These are phyloP conservation scores for Oostethus manadensis DNA, from an alignment of 2,113 vertebrate species.

Conservation along the genomic window DNA sequence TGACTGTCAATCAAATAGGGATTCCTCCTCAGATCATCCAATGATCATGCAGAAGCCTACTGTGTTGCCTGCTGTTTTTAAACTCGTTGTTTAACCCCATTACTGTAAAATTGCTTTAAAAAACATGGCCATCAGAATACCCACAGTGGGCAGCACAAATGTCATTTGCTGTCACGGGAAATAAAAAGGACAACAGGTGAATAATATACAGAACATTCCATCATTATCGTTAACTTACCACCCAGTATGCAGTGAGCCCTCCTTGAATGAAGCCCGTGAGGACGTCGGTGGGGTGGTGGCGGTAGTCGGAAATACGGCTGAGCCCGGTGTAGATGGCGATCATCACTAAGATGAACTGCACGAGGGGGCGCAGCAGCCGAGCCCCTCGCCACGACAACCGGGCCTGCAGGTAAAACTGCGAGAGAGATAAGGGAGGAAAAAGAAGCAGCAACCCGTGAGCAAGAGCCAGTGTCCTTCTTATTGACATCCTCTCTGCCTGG, in stretches of 20 bases:
- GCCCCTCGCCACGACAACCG: constrained; percentile 74
- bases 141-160: too few species aligned
- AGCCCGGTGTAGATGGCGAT: constrained; percentile 76
- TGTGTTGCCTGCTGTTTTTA: too few species aligned
- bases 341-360: constrained; percentile 77
- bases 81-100: too few species aligned
- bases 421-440: not conserved
- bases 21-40: too few species aligned
- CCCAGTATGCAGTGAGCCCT: constrained; percentile 78
- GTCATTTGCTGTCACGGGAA: too few species aligned
- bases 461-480: not conserved
- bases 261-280: constrained; percentile 75
- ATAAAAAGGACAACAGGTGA: too few species aligned
- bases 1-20: too few species aligned
- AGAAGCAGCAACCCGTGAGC: not conserved
- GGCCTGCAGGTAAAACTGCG: constrained; percentile 78
- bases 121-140: too few species aligned
- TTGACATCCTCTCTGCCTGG: not conserved
- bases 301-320: constrained; percentile 74
- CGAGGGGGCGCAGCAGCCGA: constrained; percentile 65
- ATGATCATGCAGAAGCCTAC: too few species aligned
- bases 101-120: too few species aligned
- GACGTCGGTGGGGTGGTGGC: constrained; percentile 74
- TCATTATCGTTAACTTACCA: constrained; percentile 59
- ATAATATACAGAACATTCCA: not conserved